Evolutionary conservation across 2,797 vertebrate species (phyloP), one percentile per base, ranked within the genome.

Genomic region (Meda fulgida): DNA sequence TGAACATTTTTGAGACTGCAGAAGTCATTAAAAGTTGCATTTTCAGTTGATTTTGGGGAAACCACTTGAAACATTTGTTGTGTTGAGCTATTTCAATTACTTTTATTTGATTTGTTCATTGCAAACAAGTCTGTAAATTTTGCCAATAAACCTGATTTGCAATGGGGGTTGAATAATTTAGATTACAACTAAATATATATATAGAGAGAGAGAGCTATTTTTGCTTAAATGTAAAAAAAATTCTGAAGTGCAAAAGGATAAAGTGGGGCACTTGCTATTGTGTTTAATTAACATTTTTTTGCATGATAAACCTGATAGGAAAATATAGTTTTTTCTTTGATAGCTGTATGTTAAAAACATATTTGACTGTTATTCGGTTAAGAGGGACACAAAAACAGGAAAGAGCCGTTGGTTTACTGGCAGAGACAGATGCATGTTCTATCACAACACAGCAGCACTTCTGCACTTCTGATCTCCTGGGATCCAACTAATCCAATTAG

Each of bases 311-410:
- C 60, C 21, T 70, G 18, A 36, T 7, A 19, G 10, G 4, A 36
- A 7, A 9, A 43, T 18, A 40, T 65, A 3, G 10, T 79, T 43
- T 18, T 10, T 36, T 72, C 18, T 38, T 67, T 58, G 23, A 48
- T 31, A 34, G 31, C 86, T 84, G 26, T 71, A 43, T 75, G 81
- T 38, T 83, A 70, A 89, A 91, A 89, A 87, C 83, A 91, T 81
- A 58, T 85, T 34, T 91, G 87, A 81, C 90, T 87, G 89, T 90
- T 91, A 72, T 88, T 89, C 88, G 29, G 86, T 89, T 91, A 79
- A 84, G 53, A 88, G 79, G 83, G 72, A 82, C 63, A 84, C 79
- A 89, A 91, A 87, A 90, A 92, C 90, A 91, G 88, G 89, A 91
- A 91, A 88, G 86, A 87, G 85, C 85, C 55, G 88, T 87, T 88